Evolutionary conservation across 2,797 vertebrate species (phyloP).

Genomic region (Dromococcyx pavoninus): DNA sequence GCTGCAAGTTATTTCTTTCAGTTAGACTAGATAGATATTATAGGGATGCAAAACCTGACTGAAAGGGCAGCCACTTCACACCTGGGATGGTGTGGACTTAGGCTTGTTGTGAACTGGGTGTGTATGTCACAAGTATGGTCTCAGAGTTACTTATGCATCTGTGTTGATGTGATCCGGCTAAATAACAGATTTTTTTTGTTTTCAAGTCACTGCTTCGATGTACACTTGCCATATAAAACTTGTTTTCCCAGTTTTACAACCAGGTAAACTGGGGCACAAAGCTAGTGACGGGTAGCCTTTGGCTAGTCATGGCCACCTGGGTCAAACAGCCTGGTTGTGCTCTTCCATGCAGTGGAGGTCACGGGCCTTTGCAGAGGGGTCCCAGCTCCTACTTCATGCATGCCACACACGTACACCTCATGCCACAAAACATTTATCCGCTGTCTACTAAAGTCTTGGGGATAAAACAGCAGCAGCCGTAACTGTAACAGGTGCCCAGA

Average conservation of each 20-base stretch:
- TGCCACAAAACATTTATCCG: not conserved
- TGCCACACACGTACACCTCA: rapidly evolving
- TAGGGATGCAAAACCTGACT: not conserved
- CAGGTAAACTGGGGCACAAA: not conserved
- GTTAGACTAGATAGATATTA: not conserved
- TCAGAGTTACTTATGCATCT: not conserved
- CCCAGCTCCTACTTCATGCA: rapidly evolving
- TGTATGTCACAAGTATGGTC: not conserved
- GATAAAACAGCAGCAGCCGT: not conserved
- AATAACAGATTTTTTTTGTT: not conserved
- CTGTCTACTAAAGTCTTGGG: not conserved
- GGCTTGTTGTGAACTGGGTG: not conserved
- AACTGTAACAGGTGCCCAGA: not conserved
- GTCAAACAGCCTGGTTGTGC: not conserved
- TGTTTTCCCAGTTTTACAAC: not conserved
- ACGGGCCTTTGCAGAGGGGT: not conserved
- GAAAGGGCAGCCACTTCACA: not conserved
- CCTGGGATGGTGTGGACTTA: not conserved
- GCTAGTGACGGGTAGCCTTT: not conserved
- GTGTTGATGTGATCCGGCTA: not conserved
- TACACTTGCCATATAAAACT: not conserved
- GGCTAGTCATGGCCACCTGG: not conserved
- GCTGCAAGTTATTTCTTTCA: not conserved
- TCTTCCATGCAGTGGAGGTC: not conserved
- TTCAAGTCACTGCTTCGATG: not conserved